A percentile compares a stretch with the other conserved stretches of the same genome.
Evolutionary conservation across 2,888 invertebrate genomes (phyloP).

Genomic region (Dascillus cervinus): DNA sequence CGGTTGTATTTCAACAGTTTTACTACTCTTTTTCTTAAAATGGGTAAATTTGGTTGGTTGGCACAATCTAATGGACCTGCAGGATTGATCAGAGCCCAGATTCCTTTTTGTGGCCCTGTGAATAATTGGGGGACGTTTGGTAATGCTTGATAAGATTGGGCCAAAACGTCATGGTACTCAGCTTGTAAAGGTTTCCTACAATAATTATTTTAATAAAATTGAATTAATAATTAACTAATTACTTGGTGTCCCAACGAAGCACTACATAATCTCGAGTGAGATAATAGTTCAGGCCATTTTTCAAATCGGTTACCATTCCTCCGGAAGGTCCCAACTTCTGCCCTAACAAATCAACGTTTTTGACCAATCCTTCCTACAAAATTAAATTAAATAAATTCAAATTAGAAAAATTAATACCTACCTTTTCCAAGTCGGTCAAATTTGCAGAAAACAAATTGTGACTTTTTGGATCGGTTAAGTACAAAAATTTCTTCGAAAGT

Average conservation of each 20-base stretch:
- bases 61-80: slow-evolving; percentile 21
- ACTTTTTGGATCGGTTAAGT: too few species aligned
- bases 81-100: slow-evolving; percentile 35
- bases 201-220: slow-evolving; percentile 1
- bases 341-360: slow-evolving; percentile 32
- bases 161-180: slow-evolving; percentile 33
- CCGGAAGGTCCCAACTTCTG: slow-evolving; percentile 41
- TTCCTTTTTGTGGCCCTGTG: slow-evolving; percentile 27
- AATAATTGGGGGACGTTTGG: slow-evolving; percentile 34
- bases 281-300: slow-evolving; percentile 42
- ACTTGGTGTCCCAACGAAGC: slow-evolving; percentile 43
- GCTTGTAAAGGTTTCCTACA: slow-evolving; percentile 31
- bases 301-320: slow-evolving; percentile 39
- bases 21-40: slow-evolving; percentile 15
- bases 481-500: too few species aligned
- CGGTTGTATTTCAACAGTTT: slow-evolving; percentile 26
- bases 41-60: slow-evolving; percentile 7
- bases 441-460: slow-evolving; percentile 2
- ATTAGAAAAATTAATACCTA: background rate
- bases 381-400: background rate
- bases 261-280: slow-evolving; percentile 41
- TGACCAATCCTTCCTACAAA: slow-evolving; percentile 15
- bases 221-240: slow-evolving; percentile 10
- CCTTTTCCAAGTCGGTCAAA: too few species aligned
- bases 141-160: slow-evolving; percentile 31